phyloP scores from a whole-genome alignment of 2,888 invertebrate genomes.

The Drosophila prolongata region DNA sequence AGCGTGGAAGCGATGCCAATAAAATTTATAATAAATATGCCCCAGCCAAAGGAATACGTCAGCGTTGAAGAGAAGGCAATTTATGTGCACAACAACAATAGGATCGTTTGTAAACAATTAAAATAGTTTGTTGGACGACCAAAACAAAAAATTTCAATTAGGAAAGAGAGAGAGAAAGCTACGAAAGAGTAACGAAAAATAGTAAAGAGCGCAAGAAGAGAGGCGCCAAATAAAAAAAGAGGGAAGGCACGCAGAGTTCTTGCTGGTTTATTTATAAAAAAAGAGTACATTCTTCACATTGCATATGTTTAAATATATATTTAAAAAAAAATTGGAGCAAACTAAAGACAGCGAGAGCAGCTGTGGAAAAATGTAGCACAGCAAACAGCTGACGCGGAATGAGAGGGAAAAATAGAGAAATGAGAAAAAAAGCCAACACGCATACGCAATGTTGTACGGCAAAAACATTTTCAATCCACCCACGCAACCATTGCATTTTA shows the following conservation, averaged over 20 bases:
- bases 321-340: constrained; percentile 48
- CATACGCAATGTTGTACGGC: constrained; percentile 66
- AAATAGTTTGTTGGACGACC: constrained; percentile 64
- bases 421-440: constrained; percentile 51
- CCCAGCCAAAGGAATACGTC: constrained; percentile 41
- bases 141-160: constrained; percentile 49
- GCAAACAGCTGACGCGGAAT: constrained; percentile 61
- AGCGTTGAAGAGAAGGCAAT: constrained; percentile 44
- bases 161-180: constrained; percentile 29
- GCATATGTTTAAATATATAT: constrained; percentile 10
- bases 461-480: constrained; percentile 46
- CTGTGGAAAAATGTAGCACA: constrained; percentile 60
- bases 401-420: constrained; percentile 30
- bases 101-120: constrained; percentile 73
- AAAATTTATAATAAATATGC: constrained; percentile 64
- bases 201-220: constrained; percentile 20
- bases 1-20: constrained; percentile 55
- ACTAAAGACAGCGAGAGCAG: constrained; percentile 17
- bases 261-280: constrained; percentile 60
- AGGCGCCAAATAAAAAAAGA: constrained; percentile 7
- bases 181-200: not conserved
- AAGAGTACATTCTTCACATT: constrained; percentile 42
- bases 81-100: constrained; percentile 57
- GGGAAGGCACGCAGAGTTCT: not conserved
- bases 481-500: constrained; percentile 33